These are phyloP conservation scores for Pluvianellus socialis DNA, from an alignment of 2,113 vertebrate genomes.

Conservation along the genomic window DNA sequence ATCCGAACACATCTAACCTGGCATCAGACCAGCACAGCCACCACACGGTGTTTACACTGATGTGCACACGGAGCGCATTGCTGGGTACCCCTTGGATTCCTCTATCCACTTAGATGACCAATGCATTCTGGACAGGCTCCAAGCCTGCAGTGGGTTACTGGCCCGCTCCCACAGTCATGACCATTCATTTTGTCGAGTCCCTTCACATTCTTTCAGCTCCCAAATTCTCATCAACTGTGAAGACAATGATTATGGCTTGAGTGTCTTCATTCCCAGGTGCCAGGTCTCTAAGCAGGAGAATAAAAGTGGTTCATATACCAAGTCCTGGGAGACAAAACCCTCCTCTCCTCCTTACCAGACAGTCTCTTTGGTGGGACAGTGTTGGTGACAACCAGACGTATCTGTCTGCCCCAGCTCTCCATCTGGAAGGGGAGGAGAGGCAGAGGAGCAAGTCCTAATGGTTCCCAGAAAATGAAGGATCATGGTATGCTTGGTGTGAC, in stretches of 20 bases:
- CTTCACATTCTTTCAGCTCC: background rate
- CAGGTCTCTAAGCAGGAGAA: background rate
- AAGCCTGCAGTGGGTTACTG: background rate
- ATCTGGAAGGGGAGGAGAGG: background rate
- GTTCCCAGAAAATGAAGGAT: background rate
- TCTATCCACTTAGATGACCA: background rate
- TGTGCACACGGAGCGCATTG: background rate
- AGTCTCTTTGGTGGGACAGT: background rate
- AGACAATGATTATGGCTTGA: background rate
- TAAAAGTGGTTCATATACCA: background rate
- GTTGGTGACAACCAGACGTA: background rate
- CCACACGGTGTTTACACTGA: background rate
- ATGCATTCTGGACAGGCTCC: background rate
- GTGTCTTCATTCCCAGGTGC: background rate
- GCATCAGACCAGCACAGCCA: background rate
- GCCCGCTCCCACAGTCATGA: background rate
- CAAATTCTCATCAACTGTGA: background rate
- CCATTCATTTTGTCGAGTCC: background rate
- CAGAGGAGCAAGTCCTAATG: background rate
- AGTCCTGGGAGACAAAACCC: background rate
- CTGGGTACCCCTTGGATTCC: background rate
- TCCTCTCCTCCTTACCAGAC: background rate
- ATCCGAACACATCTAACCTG: background rate
- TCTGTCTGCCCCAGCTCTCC: background rate
- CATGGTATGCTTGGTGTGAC: background rate